Evolutionary conservation across 1,140 invertebrate species (phyloP).

Genomic region (Papilio aristodemus): DNA sequence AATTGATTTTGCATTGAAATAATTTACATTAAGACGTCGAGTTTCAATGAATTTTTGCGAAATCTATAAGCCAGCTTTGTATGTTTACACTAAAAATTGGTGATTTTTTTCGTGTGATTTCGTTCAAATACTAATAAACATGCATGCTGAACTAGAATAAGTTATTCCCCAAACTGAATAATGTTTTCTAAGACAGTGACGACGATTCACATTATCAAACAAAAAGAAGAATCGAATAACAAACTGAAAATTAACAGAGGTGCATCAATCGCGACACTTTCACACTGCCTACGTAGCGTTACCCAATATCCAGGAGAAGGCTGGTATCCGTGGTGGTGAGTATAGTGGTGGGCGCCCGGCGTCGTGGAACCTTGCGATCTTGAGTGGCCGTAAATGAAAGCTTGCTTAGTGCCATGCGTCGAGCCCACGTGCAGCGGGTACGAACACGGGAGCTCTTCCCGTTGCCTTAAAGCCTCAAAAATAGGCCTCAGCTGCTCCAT

Average conservation of each 20-base stretch:
- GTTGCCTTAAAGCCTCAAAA: conserved; percentile 93
- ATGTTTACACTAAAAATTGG: conserved; percentile 15
- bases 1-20: conserved; percentile 1
- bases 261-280: conserved; percentile 63
- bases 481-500: conserved; percentile 95
- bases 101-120: neutral
- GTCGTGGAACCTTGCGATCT: conserved; percentile 76
- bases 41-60: neutral
- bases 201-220: conserved; percentile 48
- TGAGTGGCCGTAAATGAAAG: conserved; percentile 79
- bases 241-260: conserved; percentile 55
- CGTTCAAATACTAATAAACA: conserved; percentile 32
- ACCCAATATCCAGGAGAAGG: conserved; percentile 78
- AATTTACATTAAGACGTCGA: neutral
- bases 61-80: conserved; percentile 22
- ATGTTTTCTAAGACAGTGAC: conserved; percentile 42
- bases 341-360: conserved; percentile 73
- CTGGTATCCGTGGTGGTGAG: conserved; percentile 75
- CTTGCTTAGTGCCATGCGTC: conserved; percentile 80
- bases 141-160: conserved; percentile 46
- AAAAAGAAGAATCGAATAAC: conserved; percentile 55
- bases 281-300: conserved; percentile 70
- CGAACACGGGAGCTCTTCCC: conserved; percentile 92
- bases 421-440: conserved; percentile 91
- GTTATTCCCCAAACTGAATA: conserved; percentile 37